Conservation (phyloP, 2,113 vertebrate species). For the Lucifuga dentata region DNA sequence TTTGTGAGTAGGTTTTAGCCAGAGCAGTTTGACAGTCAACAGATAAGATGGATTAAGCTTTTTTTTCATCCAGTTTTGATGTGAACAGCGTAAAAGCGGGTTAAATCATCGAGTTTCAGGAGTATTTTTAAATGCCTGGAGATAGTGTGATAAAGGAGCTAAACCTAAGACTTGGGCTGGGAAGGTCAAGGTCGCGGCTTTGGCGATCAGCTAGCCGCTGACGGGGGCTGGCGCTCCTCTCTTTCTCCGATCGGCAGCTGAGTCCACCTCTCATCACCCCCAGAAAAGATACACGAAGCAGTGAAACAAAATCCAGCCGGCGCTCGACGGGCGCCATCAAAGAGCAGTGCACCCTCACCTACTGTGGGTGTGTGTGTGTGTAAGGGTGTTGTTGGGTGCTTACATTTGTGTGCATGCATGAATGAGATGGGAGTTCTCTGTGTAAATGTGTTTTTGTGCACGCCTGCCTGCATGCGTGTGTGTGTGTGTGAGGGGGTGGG, state of each 20-base stretch:
- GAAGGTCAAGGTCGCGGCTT: slow-evolving; percentile 84
- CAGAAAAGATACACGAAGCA: slow-evolving; percentile 68
- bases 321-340: slow-evolving; percentile 63
- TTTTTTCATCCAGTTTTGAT: slow-evolving; percentile 88
- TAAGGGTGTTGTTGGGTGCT: slow-evolving; percentile 44
- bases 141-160: slow-evolving; percentile 84
- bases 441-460: slow-evolving; percentile 30
- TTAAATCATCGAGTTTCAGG: slow-evolving; percentile 87
- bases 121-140: slow-evolving; percentile 88
- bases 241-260: slow-evolving; percentile 38
- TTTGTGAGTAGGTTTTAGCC: slow-evolving; percentile 89
- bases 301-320: slow-evolving; percentile 72
- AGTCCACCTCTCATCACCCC: slow-evolving; percentile 72
- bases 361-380: slow-evolving; percentile 67
- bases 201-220: slow-evolving; percentile 69
- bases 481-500: slow-evolving; percentile 3
- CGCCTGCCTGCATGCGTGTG: slow-evolving; percentile 18
- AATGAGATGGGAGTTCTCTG: slow-evolving; percentile 41
- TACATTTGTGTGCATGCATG: no score
- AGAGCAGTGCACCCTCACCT: slow-evolving; percentile 65
- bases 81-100: slow-evolving; percentile 87
- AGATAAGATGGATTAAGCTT: slow-evolving; percentile 90
- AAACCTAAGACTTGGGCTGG: slow-evolving; percentile 80
- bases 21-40: slow-evolving; percentile 89
- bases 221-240: slow-evolving; percentile 58